Percentiles rank a stretch among this genome's conserved stretches.
Conservation (phyloP, 2,797 vertebrate species). For the Brotula barbata region DNA sequence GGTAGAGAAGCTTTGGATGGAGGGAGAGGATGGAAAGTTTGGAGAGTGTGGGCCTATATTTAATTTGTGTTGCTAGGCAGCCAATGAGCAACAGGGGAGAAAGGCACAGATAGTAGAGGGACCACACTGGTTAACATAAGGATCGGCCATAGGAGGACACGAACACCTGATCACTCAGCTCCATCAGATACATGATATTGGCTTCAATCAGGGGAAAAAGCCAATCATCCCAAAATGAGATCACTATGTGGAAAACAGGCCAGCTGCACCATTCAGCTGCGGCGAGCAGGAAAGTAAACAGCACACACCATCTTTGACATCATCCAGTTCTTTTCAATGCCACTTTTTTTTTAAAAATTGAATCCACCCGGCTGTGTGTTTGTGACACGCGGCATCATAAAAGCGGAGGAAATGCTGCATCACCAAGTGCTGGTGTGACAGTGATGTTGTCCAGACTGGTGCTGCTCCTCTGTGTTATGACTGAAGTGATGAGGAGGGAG, state of each 20-base stretch:
- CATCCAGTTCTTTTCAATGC: constrained; percentile 11
- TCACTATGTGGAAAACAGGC: constrained; percentile 20
- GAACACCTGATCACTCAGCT: constrained; percentile 1
- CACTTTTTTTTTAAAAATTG: background rate
- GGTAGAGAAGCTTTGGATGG: constrained; percentile 71
- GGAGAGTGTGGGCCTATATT: constrained; percentile 80
- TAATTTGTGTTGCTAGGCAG: constrained; percentile 79
- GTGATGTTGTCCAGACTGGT: constrained; percentile 68
- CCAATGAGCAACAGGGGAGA: constrained; percentile 73
- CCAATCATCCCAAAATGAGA: constrained; percentile 40
- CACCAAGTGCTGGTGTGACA: constrained; percentile 61
- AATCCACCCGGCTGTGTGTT: constrained; percentile 31
- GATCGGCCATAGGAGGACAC: constrained; percentile 34
- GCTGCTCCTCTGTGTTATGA: constrained; percentile 52
- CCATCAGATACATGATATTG: constrained; percentile 2
- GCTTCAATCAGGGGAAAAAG: constrained; percentile 25
- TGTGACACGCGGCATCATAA: constrained; percentile 46
- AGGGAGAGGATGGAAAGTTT: constrained; percentile 81
- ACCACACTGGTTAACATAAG: constrained; percentile 64
- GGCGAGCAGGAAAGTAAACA: constrained; percentile 27
- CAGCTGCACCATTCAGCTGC: constrained; percentile 23
- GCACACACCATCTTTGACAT: constrained; percentile 14
- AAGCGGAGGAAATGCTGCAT: constrained; percentile 65
- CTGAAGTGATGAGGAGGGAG: constrained; percentile 42
- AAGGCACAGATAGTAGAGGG: constrained; percentile 64